Evolutionary conservation across 2,888 invertebrate genomes (phyloP), one percentile per base, ranked within the genome.

Genomic region (Plagodis pulveraria): DNA sequence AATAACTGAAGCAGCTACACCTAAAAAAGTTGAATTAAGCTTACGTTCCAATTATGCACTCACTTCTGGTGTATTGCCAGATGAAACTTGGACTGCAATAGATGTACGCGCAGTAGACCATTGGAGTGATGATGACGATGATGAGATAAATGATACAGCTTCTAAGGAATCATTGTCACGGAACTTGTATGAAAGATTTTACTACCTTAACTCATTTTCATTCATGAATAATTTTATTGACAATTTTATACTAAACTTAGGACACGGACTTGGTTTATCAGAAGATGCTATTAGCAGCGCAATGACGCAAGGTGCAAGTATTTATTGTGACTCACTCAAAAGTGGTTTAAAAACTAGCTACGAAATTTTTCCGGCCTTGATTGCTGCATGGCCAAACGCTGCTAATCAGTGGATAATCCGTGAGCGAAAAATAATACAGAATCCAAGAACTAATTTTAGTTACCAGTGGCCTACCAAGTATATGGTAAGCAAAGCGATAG

Each of bases 161-260:
- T 83, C 89, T 22, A 86, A 84, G 57, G 67, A 73, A 54, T 84
- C 88, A 5, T 64, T 82, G 43, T 76, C 77, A n/a, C 77, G 81
- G 56, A 86, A 84, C 65, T 78, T 91, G 59, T 93, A 83, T 66
- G 92, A 93, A 71, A 89, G 81, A 43, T 76, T 84, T 66, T 86
- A 93, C 45, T 95, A 94, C 72, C 84, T 96, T 0, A 95, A 94
- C 73, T 96, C 96, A 0, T 80, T 89, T 41, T 91, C 89, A 48
- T 97, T 96, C 73, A 95, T 96, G 95, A 89, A 91, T 41, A 94
- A 96, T 72, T 97, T 97, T 74, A 94, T 94, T 4, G 93, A 94
- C 64, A 80, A 95, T 38, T 95, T 96, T 71, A 93, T 94, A 48
- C 86, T 94, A 43, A 93, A 93, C 50, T 77, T 96, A 49, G 95